Base-by-base conservation (phyloP, 2,113 vertebrate genomes). In the Plestiodon gilberti region DNA sequence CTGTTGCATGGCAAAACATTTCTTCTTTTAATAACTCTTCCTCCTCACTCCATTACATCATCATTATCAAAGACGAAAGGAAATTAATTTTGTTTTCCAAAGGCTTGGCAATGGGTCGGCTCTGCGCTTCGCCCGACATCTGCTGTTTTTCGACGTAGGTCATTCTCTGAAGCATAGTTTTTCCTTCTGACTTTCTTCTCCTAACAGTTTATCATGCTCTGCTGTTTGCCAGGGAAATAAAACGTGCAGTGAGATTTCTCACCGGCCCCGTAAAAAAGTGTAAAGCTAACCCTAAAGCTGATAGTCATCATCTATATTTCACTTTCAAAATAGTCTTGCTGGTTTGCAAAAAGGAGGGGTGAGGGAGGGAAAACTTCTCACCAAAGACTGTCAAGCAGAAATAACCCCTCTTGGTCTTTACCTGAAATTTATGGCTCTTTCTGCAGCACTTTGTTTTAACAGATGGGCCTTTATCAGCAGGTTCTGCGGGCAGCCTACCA, bases 1-100 rank as follows among this genome's bases (percentile, higher is more conserved):
- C 94, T 86, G 81, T 90, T 90, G 93, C 95, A 95, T 96, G 96
- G 95, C 87, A 81, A 81, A 95, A 92, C 90, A 83, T 96, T 97
- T 96, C 96, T 95, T 91, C 93, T 93, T 81, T 93, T 94, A 96
- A 95, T 94, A 97, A 96, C 91, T 95, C 95, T 97, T 96, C 96
- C 94, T 94, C 96, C 94, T 95, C 96, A 94, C 95, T 87, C 87
- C 96, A 97, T 97, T 95, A 97, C 96, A 94, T 97, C 96, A 97
- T 81, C 94, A 95, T 96, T 97, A 97, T 97, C 97, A 97, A 97
- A 97, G 96, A 96, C 64, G 90, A 97, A 96, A 96, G 97, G 97
- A 97, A 97, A 97, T 97, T 96, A 97, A 97, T 96, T 96, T 94
- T 97, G 94, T 96, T 97, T 97, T 97, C 94, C 95, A 96, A 96